Conservation (phyloP, 2,888 invertebrate species). For the Elysia crispata region DNA sequence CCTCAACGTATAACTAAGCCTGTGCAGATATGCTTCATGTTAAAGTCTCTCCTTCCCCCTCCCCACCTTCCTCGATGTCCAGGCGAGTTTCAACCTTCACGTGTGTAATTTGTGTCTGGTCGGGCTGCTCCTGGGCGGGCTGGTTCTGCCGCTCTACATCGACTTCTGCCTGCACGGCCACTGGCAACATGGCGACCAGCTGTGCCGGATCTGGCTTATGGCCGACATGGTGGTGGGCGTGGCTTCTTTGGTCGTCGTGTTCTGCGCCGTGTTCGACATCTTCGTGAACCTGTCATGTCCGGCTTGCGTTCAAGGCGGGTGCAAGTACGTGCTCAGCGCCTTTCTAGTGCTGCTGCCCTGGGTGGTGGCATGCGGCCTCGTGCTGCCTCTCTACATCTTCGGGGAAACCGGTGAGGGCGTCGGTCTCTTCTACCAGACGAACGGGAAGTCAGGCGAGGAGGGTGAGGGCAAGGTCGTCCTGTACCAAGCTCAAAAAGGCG, state of each 20-base stretch:
- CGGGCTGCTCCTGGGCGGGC: conserved; percentile 30
- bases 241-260: conserved; percentile 25
- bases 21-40: too few relatives aligned
- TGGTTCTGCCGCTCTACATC: conserved; percentile 34
- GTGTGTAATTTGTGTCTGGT: conserved; percentile 36
- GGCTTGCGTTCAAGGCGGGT: conserved; percentile 23
- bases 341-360: conserved; percentile 31
- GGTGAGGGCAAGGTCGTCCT: too few relatives aligned
- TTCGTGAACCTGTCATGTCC: conserved; percentile 41
- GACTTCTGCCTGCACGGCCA: conserved; percentile 17
- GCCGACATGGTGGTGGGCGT: conserved; percentile 38
- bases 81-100: conserved; percentile 44
- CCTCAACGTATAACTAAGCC: too few relatives aligned
- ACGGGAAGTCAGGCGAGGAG: neutral
- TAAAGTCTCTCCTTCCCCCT: too few relatives aligned
- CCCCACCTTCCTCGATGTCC: neutral
- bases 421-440: neutral
- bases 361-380: conserved; percentile 6
- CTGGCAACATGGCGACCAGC: conserved; percentile 32
- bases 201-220: conserved; percentile 41
- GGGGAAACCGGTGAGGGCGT: conserved; percentile 40
- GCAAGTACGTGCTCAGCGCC: conserved; percentile 37
- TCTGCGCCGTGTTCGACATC: conserved; percentile 32
- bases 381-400: conserved; percentile 34
- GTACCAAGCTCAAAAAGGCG: too few relatives aligned